Conservation (phyloP, 2,797 vertebrate genomes). For the Hippocampus kuda region DNA sequence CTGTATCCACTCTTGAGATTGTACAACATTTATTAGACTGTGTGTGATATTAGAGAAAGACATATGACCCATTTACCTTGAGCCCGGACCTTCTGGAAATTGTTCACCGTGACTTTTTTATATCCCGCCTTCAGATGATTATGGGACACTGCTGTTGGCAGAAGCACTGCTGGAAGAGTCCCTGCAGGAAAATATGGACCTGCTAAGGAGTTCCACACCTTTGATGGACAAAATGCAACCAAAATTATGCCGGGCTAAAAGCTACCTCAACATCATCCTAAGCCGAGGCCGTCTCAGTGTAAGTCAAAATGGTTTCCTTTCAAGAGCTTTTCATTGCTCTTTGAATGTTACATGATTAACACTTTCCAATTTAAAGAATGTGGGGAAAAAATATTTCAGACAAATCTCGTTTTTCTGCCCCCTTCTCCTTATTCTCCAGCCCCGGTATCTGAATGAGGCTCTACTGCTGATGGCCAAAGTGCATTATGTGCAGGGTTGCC, state of each 20-base stretch:
- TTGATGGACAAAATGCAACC: conserved; percentile 75
- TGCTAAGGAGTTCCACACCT: conserved; percentile 72
- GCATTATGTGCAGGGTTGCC: conserved; percentile 85
- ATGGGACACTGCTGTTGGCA: conserved; percentile 76
- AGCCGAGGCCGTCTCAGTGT: conserved; percentile 80
- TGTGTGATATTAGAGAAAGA: background rate
- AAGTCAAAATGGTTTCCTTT: conserved; percentile 41
- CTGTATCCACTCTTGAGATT: conserved; percentile 39
- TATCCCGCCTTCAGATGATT: conserved; percentile 71
- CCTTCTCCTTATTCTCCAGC: conserved; percentile 54
- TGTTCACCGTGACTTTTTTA: conserved; percentile 11
- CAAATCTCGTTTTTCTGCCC: background rate
- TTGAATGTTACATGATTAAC: background rate
- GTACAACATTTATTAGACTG: conserved; percentile 16
- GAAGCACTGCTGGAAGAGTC: conserved; percentile 85
- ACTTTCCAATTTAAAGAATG: background rate
- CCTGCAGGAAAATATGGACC: conserved; percentile 76
- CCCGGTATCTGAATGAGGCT: conserved; percentile 81
- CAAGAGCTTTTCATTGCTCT: background rate
- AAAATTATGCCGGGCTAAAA: conserved; percentile 76
- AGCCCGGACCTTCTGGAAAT: conserved; percentile 12
- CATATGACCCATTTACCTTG: conserved; percentile 7
- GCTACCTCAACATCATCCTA: conserved; percentile 75
- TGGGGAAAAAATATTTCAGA: background rate
- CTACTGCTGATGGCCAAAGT: conserved; percentile 90